Percentiles rank a stretch among this genome's conserved stretches.
Evolutionary conservation across 1,140 invertebrate genomes (phyloP).

Genomic region (Monochamus saltuarius): DNA sequence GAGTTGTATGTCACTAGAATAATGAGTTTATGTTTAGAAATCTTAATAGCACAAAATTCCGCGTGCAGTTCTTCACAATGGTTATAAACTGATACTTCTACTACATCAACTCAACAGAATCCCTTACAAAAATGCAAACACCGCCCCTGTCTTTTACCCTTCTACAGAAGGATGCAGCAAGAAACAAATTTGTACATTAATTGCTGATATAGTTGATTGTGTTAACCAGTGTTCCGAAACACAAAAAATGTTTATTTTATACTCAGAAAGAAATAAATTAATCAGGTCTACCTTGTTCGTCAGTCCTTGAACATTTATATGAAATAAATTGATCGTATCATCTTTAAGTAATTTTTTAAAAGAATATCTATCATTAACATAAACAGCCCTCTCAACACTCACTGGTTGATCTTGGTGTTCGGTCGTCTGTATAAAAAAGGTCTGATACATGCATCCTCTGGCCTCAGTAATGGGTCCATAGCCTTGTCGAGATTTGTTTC

Average conservation of each 20-base stretch:
- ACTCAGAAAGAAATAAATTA: conserved; percentile 5
- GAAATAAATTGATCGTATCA: conserved; percentile 4
- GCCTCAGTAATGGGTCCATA: neutral
- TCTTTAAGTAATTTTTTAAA: neutral
- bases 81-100: neutral
- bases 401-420: neutral
- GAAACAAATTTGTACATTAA: neutral
- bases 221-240: neutral
- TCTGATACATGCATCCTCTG: neutral
- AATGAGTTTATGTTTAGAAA: neutral
- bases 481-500: neutral
- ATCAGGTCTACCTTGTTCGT: neutral
- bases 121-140: conserved; percentile 1
- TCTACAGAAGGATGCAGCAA: conserved; percentile 6
- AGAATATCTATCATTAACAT: too few relatives aligned
- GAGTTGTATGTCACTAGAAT: conserved; percentile 1
- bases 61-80: neutral
- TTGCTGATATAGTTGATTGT: neutral
- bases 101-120: neutral
- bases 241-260: conserved; percentile 3
- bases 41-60: conserved; percentile 7
- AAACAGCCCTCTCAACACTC: too few relatives aligned
- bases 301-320: conserved; percentile 1
- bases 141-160: neutral
- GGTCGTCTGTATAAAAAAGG: neutral